A percentile compares a stretch with the other conserved stretches of the same genome.
These are phyloP conservation scores for Pyralis farinalis DNA, from an alignment of 2,888 invertebrate species.

Conservation along the genomic window DNA sequence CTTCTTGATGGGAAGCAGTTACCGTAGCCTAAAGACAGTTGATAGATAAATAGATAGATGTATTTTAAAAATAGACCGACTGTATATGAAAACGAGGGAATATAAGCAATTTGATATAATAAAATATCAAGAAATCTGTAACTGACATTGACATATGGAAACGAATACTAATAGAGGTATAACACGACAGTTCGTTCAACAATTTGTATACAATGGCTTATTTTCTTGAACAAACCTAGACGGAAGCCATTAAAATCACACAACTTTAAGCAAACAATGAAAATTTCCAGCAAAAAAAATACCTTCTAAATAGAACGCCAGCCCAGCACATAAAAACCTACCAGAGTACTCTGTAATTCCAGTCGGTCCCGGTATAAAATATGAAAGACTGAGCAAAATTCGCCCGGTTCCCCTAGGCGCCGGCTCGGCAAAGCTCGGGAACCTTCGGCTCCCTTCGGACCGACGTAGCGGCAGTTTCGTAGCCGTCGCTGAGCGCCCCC, in stretches of 20 bases:
- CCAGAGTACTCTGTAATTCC: constrained; percentile 75
- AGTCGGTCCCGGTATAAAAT: constrained; percentile 75
- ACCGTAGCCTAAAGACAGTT: too few relatives aligned
- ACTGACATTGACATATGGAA: constrained; percentile 14
- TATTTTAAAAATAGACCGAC: not conserved
- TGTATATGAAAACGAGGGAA: not conserved
- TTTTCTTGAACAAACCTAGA: constrained; percentile 39
- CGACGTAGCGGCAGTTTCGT: constrained; percentile 73
- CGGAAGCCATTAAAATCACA: constrained; percentile 59
- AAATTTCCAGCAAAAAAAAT: constrained; percentile 64
- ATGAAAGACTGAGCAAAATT: constrained; percentile 76
- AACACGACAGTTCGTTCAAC: constrained; percentile 38
- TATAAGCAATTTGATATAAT: constrained; percentile 6
- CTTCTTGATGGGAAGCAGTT: too few relatives aligned
- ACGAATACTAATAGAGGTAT: constrained; percentile 21
- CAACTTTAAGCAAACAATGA: constrained; percentile 63
- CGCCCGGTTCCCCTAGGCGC: constrained; percentile 46
- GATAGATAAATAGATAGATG: too few relatives aligned
- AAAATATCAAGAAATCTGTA: constrained; percentile 12
- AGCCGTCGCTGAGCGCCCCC: constrained; percentile 36
- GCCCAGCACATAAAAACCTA: constrained; percentile 71
- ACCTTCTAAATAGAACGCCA: constrained; percentile 60
- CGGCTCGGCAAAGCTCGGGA: constrained; percentile 39
- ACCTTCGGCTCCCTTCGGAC: constrained; percentile 46
- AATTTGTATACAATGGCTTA: constrained; percentile 27